These are phyloP conservation scores for Chaunax sp. DNA, from an alignment of 2,797 vertebrate genomes.

Conservation along the genomic window DNA sequence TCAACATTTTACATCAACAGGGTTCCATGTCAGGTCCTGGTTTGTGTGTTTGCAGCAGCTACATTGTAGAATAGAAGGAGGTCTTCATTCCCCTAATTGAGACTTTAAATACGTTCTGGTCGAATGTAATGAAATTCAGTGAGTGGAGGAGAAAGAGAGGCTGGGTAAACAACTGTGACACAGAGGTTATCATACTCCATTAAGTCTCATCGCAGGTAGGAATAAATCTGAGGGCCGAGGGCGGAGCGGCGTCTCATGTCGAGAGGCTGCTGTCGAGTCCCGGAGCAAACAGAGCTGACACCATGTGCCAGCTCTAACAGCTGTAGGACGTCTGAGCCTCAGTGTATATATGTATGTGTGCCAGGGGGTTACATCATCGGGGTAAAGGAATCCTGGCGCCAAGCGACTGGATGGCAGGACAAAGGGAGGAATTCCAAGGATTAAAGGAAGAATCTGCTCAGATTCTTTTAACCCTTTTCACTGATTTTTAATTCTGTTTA, in stretches of 20 bases:
- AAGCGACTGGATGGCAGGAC: constrained; percentile 40
- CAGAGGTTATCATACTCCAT: constrained; percentile 65
- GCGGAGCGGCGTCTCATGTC: constrained; percentile 47
- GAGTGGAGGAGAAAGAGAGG: constrained; percentile 21
- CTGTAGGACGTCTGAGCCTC: constrained; percentile 55
- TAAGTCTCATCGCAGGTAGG: constrained; percentile 50
- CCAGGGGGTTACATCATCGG: constrained; percentile 48
- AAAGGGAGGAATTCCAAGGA: constrained; percentile 49
- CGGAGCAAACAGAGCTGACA: constrained; percentile 66
- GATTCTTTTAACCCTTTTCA: constrained; percentile 9
- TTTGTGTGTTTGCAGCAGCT: constrained; percentile 1
- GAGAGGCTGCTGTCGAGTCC: constrained; percentile 67
- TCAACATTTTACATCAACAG: too few relatives aligned
- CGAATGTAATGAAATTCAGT: constrained; percentile 50
- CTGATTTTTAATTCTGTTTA: not conserved
- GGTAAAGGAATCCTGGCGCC: constrained; percentile 54
- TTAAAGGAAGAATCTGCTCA: constrained; percentile 36
- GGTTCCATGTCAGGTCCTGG: not conserved
- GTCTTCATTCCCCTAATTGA: constrained; percentile 14
- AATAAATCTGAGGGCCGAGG: constrained; percentile 48
- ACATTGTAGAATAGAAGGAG: too few relatives aligned
- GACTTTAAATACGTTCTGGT: constrained; percentile 18
- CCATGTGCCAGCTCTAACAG: constrained; percentile 71
- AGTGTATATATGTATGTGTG: constrained; percentile 13
- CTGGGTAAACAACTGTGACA: constrained; percentile 66